phyloP scores from a whole-genome alignment of 2,113 vertebrate genomes.

The Hippocampus comes region DNA sequence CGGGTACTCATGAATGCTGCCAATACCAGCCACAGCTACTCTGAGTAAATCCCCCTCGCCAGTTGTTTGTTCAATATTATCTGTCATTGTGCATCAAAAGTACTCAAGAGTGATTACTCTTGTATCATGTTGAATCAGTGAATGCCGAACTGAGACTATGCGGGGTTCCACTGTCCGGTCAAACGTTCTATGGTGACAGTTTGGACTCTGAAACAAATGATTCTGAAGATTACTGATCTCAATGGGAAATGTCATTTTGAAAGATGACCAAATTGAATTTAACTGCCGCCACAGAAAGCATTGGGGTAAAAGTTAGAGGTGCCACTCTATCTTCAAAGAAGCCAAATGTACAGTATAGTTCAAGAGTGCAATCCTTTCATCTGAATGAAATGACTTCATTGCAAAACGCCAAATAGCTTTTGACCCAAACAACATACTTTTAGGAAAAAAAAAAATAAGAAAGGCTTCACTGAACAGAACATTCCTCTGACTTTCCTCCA shows the following conservation, averaged over 20 bases:
- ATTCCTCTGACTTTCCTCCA: conserved; percentile 30
- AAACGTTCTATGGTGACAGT: no score
- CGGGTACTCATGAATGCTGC: no score
- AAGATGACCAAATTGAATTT: background rate
- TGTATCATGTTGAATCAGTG: no score
- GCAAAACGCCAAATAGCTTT: conserved; percentile 46
- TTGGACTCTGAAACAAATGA: no score
- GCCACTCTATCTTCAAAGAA: background rate
- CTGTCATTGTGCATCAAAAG: no score
- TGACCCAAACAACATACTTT: conserved; percentile 33
- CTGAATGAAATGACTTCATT: conserved; percentile 27
- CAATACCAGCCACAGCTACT: no score
- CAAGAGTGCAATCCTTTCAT: background rate
- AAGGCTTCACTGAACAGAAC: conserved; percentile 48
- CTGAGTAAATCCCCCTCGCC: no score
- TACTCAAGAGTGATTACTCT: no score
- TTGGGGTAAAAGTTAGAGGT: background rate
- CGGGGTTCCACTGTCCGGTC: no score
- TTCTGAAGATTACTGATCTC: no score
- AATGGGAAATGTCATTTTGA: background rate
- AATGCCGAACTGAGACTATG: no score
- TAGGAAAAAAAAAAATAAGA: background rate
- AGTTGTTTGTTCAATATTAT: no score
- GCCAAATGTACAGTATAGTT: background rate
- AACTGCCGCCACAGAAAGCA: background rate